Evolutionary conservation across 2,888 invertebrate species (phyloP).

Genomic region (Spialia ferax): DNA sequence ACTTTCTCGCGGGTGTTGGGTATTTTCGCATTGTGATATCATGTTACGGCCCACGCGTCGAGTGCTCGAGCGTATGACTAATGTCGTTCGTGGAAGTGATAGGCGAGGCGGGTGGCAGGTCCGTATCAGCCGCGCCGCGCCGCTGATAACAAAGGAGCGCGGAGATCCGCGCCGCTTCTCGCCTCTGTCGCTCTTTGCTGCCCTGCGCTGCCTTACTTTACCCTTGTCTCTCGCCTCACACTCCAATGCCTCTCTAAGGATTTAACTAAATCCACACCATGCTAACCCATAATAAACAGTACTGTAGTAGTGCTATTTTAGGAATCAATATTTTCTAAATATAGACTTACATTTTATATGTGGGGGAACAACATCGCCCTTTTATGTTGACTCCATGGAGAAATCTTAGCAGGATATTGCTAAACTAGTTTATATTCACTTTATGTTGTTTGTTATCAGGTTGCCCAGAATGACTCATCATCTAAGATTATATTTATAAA

Average conservation of each 20-base stretch:
- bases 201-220: slow-evolving; percentile 12
- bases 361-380: slow-evolving; percentile 69
- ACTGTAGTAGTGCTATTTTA: slow-evolving; percentile 73
- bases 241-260: slow-evolving; percentile 25
- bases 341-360: slow-evolving; percentile 77
- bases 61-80: slow-evolving; percentile 83
- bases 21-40: slow-evolving; percentile 88
- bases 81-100: slow-evolving; percentile 84
- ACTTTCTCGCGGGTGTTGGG: slow-evolving; percentile 87
- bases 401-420: slow-evolving; percentile 38
- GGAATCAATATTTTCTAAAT: slow-evolving; percentile 82
- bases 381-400: slow-evolving; percentile 54
- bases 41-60: slow-evolving; percentile 87
- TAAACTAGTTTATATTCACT: slow-evolving; percentile 48
- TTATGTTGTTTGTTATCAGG: slow-evolving; percentile 69
- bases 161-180: slow-evolving; percentile 47
- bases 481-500: slow-evolving; percentile 78
- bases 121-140: slow-evolving; percentile 64
- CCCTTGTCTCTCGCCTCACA: slow-evolving; percentile 23
- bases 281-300: slow-evolving; percentile 61
- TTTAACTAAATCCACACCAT: slow-evolving; percentile 46
- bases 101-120: slow-evolving; percentile 75
- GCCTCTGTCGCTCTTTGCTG: slow-evolving; percentile 37
- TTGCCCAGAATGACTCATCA: slow-evolving; percentile 74
- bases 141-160: slow-evolving; percentile 84